phyloP scores from a whole-genome alignment of 2,113 vertebrate genomes.

The Phylloscopus whistleri region DNA sequence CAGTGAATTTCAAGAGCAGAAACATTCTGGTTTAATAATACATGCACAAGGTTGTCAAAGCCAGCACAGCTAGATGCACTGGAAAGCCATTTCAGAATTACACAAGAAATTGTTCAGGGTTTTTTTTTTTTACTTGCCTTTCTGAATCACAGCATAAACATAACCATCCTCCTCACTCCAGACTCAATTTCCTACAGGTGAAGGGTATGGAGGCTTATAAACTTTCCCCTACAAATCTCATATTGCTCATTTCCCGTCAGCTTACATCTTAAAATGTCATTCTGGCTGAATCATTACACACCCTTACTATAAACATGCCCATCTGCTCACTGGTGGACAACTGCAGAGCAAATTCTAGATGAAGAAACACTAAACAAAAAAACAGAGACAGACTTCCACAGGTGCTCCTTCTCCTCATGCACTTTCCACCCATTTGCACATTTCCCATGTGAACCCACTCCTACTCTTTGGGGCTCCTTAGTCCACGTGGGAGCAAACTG shows the following conservation, averaged over 20 bases:
- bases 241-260: conserved; percentile 15
- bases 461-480: not conserved
- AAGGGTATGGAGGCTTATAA: not conserved
- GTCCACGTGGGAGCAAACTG: not conserved
- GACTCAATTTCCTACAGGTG: not conserved
- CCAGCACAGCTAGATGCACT: not conserved
- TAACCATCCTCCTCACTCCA: not conserved
- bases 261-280: conserved; percentile 7
- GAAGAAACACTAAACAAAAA: conserved; percentile 8
- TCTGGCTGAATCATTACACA: conserved; percentile 20
- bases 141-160: conserved; percentile 8
- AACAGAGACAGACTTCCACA: not conserved
- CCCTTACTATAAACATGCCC: conserved; percentile 9
- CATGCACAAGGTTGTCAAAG: not conserved
- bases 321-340: conserved; percentile 51
- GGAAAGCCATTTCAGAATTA: not conserved
- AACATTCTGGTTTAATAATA: not conserved
- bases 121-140: not conserved
- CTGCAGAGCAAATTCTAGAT: not conserved
- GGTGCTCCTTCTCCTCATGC: not conserved
- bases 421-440: not conserved
- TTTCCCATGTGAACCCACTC: not conserved
- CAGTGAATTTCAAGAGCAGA: conserved; percentile 1
- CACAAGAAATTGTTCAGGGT: not conserved
- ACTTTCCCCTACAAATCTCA: conserved; percentile 39